Evolutionary conservation across 2,113 vertebrate genomes (phyloP).

Genomic region (Balaeniceps rex): DNA sequence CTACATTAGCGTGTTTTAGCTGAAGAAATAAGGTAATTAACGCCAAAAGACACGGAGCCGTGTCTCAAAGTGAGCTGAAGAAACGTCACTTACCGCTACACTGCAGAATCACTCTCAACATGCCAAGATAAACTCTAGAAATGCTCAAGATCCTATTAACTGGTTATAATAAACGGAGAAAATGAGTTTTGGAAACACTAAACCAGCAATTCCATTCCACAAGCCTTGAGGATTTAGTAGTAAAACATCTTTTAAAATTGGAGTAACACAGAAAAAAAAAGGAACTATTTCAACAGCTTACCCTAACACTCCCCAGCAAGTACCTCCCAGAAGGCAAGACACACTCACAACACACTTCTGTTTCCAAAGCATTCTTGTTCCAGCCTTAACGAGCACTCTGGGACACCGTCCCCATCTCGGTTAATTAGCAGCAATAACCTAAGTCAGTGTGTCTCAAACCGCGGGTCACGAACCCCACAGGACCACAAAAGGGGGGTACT

Average conservation of each 20-base stretch:
- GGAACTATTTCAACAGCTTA: not conserved
- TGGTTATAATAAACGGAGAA: accelerated
- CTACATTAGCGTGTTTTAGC: accelerated
- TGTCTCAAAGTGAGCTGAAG: not conserved
- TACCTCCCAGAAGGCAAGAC: not conserved
- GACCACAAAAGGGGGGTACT: not conserved
- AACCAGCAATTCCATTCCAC: not conserved
- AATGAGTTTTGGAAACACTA: not conserved
- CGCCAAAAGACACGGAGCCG: not conserved
- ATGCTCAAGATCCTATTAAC: accelerated
- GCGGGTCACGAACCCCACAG: accelerated
- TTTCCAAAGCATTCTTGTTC: not conserved
- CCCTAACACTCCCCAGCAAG: not conserved
- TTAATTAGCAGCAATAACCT: not conserved
- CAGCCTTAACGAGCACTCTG: not conserved
- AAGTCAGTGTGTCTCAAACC: not conserved
- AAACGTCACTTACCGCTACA: not conserved
- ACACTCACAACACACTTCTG: not conserved
- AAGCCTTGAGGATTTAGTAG: not conserved
- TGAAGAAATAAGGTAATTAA: not conserved
- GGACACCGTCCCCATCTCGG: not conserved
- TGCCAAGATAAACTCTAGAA: accelerated
- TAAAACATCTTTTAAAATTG: not conserved
- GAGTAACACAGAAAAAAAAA: not conserved
- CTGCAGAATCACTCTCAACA: not conserved